phyloP scores from a whole-genome alignment of 2,797 vertebrate species.

The Spondyliosoma cantharus region DNA sequence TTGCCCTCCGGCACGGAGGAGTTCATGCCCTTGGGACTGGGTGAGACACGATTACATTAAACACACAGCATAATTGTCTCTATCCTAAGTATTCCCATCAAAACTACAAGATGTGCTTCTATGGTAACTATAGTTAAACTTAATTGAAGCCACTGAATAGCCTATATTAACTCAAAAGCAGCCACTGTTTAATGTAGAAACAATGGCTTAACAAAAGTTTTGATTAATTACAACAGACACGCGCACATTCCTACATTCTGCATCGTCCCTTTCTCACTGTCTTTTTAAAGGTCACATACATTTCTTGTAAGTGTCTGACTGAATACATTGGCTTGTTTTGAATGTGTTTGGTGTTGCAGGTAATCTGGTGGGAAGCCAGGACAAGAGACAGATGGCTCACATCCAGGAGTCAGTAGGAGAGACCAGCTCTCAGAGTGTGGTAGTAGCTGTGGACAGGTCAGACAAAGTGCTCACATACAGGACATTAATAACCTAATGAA shows the following conservation, averaged over 20 bases:
- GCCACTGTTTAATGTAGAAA: background rate
- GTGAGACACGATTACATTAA: conserved; percentile 77
- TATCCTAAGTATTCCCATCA: background rate
- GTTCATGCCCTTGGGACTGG: conserved; percentile 94
- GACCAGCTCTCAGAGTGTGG: conserved; percentile 97
- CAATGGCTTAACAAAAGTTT: background rate
- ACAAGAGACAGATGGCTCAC: conserved; percentile 93
- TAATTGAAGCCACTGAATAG: background rate
- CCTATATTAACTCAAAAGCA: background rate
- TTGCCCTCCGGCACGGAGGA: conserved; percentile 91
- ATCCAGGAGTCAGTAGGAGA: conserved; percentile 97
- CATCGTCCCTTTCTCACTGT: background rate
- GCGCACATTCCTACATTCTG: background rate
- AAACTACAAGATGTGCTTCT: background rate
- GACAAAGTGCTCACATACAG: background rate
- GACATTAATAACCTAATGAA: background rate
- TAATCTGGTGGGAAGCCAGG: conserved; percentile 92
- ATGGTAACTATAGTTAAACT: background rate
- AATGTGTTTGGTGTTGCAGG: conserved; percentile 80
- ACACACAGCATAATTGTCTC: background rate
- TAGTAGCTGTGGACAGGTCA: conserved; percentile 97
- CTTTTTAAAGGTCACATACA: background rate
- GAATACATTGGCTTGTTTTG: conserved; percentile 3
- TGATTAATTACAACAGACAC: background rate
- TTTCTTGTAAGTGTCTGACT: background rate